A percentile compares a stretch with the other conserved stretches of the same genome.
Evolutionary conservation across 2,797 vertebrate species (phyloP).

Genomic region (Sphenopsis melanotis): DNA sequence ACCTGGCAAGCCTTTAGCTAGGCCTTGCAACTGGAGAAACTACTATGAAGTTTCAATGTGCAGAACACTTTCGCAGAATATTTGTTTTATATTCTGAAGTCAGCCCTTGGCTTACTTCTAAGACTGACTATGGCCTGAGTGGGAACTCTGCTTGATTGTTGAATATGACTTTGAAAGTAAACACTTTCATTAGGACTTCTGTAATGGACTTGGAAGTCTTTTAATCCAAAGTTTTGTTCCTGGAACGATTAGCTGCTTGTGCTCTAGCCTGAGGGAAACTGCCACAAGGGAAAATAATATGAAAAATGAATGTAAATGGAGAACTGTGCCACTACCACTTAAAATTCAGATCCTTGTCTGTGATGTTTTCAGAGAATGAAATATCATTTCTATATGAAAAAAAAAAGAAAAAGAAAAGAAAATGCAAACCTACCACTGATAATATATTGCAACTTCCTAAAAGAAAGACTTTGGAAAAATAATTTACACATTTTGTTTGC

Average conservation of each 20-base stretch:
- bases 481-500: not conserved
- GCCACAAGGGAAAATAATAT: not conserved
- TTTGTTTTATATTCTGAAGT: not conserved
- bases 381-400: not conserved
- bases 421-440: not conserved
- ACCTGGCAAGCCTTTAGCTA: not conserved
- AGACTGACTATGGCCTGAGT: not conserved
- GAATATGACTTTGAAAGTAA: slow-evolving; percentile 4
- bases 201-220: not conserved
- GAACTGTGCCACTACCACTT: not conserved
- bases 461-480: not conserved
- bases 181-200: not conserved
- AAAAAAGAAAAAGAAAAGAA: not conserved
- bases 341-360: not conserved
- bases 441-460: not conserved
- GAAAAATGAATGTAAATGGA: not conserved
- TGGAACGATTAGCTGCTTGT: not conserved
- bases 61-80: not conserved
- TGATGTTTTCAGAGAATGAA: not conserved
- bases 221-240: slow-evolving; percentile 3
- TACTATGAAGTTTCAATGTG: not conserved
- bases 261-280: not conserved
- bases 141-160: not conserved
- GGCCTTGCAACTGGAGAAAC: not conserved
- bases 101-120: not conserved